Evolutionary conservation across 2,888 invertebrate species (phyloP).

Genomic region (Pseudolycoriella hygida): DNA sequence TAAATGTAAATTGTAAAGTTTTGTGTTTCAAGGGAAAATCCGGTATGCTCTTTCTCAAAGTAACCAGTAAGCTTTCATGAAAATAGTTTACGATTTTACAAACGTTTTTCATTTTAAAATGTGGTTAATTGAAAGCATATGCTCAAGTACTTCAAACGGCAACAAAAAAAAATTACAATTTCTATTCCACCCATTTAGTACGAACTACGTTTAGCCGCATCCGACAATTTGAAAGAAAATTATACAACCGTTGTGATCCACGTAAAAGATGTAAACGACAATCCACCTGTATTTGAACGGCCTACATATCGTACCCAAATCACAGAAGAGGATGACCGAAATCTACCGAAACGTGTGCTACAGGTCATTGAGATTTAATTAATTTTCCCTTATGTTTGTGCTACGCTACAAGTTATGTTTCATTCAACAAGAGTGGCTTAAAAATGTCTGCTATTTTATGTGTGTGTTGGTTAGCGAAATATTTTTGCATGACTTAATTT

Average conservation of each 20-base stretch:
- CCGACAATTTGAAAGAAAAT: conserved; percentile 93
- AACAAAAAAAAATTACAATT: conserved; percentile 1
- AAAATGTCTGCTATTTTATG: no score
- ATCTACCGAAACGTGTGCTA: conserved; percentile 81
- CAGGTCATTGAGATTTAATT: conserved; percentile 40
- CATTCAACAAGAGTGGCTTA: no score
- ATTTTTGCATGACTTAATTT: no score
- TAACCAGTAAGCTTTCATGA: no score
- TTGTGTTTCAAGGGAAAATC: no score
- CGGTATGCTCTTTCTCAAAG: no score
- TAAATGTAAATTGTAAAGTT: no score
- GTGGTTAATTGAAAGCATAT: not conserved
- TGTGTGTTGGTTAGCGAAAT: no score
- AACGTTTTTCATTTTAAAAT: not conserved
- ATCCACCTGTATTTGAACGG: conserved; percentile 89
- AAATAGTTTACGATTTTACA: no score
- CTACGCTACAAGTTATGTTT: no score
- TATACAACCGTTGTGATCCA: conserved; percentile 93
- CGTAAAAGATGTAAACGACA: conserved; percentile 96
- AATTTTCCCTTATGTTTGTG: not conserved
- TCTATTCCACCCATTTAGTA: conserved; percentile 38
- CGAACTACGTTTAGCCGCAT: conserved; percentile 84
- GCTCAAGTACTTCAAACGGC: not conserved
- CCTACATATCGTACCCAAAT: conserved; percentile 91
- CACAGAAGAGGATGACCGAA: conserved; percentile 89